These are phyloP conservation scores for Pardalotus punctatus DNA, from an alignment of 2,113 vertebrate genomes.

Conservation along the genomic window DNA sequence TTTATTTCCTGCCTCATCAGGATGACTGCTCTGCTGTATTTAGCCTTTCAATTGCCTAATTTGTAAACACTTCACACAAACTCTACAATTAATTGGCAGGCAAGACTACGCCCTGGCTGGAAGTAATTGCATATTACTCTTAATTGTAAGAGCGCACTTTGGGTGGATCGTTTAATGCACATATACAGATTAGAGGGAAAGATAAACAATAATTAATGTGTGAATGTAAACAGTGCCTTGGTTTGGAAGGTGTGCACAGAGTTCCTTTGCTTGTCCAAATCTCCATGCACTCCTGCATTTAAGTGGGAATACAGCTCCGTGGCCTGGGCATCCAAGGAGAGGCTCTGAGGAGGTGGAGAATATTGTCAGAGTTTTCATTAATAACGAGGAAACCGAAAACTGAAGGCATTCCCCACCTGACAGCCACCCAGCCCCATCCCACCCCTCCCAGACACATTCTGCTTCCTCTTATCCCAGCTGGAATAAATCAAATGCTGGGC, in stretches of 20 bases:
- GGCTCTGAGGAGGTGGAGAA: not conserved
- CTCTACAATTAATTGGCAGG: slow-evolving; percentile 13
- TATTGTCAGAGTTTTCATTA: not conserved
- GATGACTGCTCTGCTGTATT: not conserved
- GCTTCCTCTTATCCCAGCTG: not conserved
- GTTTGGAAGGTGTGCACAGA: not conserved
- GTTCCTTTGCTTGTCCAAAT: not conserved
- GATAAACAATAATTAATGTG: not conserved
- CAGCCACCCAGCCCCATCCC: not conserved
- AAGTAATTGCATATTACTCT: slow-evolving; percentile 24
- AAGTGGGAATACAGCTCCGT: accelerated
- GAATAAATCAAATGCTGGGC: not conserved
- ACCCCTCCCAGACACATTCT: not conserved
- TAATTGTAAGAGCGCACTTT: not conserved
- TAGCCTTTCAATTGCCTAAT: not conserved
- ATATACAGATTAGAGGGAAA: not conserved
- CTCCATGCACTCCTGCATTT: accelerated
- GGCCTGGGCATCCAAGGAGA: accelerated
- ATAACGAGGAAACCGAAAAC: not conserved
- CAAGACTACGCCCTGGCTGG: not conserved
- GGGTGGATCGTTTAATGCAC: not conserved
- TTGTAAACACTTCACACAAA: not conserved
- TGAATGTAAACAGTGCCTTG: not conserved
- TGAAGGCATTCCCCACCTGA: not conserved
- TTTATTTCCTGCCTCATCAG: slow-evolving; percentile 1